Percentiles rank a stretch among this genome's conserved stretches.
Conservation (phyloP, 2,888 invertebrate genomes). For the Stenoptilia bipunctidactyla region DNA sequence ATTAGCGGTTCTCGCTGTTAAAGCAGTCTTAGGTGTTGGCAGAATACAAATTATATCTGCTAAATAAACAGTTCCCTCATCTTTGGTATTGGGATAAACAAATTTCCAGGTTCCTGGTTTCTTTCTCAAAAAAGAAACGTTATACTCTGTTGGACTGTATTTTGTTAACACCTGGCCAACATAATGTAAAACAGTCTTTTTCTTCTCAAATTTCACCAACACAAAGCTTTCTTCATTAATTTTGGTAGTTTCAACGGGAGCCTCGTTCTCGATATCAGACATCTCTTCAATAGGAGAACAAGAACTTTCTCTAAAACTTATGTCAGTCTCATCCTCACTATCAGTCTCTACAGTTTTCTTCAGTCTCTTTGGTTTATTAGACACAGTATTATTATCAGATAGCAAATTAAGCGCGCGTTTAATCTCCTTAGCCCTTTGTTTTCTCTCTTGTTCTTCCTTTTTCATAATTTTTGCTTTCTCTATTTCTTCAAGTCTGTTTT, state of each 20-base stretch:
- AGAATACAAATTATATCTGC: constrained; percentile 10
- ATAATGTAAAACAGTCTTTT: constrained; percentile 7
- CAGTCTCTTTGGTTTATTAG: too few species aligned
- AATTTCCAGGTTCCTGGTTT: constrained; percentile 5
- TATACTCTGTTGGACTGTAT: constrained; percentile 8
- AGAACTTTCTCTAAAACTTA: too few species aligned
- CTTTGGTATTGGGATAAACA: constrained; percentile 9
- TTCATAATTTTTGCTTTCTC: too few species aligned
- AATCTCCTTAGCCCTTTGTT: too few species aligned
- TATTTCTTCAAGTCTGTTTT: too few species aligned
- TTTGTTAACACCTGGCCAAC: constrained; percentile 8
- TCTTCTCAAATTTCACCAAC: constrained; percentile 1
- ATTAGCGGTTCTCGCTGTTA: constrained; percentile 6
- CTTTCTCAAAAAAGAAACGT: constrained; percentile 10
- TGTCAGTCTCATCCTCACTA: too few species aligned
- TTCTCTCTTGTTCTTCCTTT: too few species aligned
- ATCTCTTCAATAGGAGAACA: too few species aligned
- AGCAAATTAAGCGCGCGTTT: too few species aligned
- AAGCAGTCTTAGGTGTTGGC: constrained; percentile 9
- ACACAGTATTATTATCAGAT: too few species aligned
- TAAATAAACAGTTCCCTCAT: constrained; percentile 9
- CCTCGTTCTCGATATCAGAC: constrained; percentile 5
- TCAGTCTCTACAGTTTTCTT: too few species aligned
- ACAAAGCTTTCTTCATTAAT: constrained; percentile 8
- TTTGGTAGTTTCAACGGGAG: constrained; percentile 3